Percentiles rank a stretch among this genome's conserved stretches.
Evolutionary conservation across 92 coral and sea anemone genomes (phyloP).

Genomic region (Pocillopora grandis): DNA sequence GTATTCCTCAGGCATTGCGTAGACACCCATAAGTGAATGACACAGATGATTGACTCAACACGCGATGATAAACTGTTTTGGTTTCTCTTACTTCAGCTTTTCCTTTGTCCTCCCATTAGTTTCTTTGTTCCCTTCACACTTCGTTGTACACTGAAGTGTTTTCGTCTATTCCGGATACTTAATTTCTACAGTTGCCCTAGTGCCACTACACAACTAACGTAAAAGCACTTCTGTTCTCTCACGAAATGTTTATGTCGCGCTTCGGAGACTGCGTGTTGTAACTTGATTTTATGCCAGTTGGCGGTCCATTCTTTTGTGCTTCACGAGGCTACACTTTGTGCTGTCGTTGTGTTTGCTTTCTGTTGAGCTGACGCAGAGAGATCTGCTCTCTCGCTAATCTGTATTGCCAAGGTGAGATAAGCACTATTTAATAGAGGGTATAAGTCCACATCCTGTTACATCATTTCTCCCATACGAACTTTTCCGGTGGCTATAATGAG

Average conservation of each 20-base stretch:
- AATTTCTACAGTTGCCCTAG: conserved; percentile 15
- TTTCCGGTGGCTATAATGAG: conserved; percentile 17
- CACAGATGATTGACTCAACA: conserved; percentile 40
- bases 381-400: neutral
- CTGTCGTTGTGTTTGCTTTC: neutral
- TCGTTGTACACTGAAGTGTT: conserved; percentile 33
- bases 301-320: neutral
- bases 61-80: conserved; percentile 41
- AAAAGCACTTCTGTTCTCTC: conserved; percentile 41
- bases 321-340: neutral
- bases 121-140: conserved; percentile 25
- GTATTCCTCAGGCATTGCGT: conserved; percentile 22
- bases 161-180: conserved; percentile 46
- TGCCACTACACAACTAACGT: conserved; percentile 20
- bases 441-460: conserved; percentile 25
- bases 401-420: conserved; percentile 21
- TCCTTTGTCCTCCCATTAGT: conserved; percentile 13
- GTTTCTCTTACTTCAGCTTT: conserved; percentile 13
- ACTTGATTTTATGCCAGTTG: neutral
- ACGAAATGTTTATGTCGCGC: conserved; percentile 45
- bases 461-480: neutral
- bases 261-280: neutral
- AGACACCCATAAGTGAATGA: conserved; percentile 49
- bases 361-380: neutral
- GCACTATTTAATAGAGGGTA: neutral